A percentile compares a stretch with the other conserved stretches of the same genome.
These are phyloP conservation scores for Strix occidentalis DNA, from an alignment of 2,797 vertebrate species.

Conservation along the genomic window DNA sequence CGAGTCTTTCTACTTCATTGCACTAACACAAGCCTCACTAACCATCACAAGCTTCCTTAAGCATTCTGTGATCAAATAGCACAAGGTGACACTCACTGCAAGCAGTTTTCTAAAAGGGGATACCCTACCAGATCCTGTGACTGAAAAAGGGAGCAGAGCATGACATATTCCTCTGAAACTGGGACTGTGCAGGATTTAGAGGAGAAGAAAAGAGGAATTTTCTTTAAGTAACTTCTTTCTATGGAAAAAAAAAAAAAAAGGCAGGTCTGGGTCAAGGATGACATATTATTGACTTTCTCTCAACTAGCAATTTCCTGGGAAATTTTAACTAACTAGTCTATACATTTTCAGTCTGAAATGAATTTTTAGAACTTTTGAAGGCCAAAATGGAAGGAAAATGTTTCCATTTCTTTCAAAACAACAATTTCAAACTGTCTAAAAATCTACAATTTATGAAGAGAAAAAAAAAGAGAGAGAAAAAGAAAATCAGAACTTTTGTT, in stretches of 20 bases:
- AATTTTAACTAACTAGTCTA: neutral
- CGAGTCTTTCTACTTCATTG: neutral
- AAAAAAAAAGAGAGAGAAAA: neutral
- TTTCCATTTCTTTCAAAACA: neutral
- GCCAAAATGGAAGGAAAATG: neutral
- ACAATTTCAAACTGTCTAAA: neutral
- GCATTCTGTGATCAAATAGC: neutral
- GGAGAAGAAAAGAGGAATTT: neutral
- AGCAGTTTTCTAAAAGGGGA: neutral
- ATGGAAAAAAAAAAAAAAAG: neutral
- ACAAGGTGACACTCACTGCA: neutral
- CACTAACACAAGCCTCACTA: neutral
- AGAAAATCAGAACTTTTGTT: neutral
- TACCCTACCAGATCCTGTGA: neutral
- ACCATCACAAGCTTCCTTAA: neutral
- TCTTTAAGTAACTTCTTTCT: neutral
- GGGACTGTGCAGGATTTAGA: neutral
- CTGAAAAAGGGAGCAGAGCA: neutral
- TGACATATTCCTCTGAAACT: neutral
- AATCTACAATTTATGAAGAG: neutral
- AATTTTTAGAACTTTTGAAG: neutral
- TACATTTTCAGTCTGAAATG: neutral
- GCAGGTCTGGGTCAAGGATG: neutral
- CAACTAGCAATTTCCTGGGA: neutral
- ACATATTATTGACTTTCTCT: neutral